These are phyloP conservation scores for Sinodicranocentrus sp. DNA, from an alignment of 2,888 invertebrate species.

Conservation along the genomic window DNA sequence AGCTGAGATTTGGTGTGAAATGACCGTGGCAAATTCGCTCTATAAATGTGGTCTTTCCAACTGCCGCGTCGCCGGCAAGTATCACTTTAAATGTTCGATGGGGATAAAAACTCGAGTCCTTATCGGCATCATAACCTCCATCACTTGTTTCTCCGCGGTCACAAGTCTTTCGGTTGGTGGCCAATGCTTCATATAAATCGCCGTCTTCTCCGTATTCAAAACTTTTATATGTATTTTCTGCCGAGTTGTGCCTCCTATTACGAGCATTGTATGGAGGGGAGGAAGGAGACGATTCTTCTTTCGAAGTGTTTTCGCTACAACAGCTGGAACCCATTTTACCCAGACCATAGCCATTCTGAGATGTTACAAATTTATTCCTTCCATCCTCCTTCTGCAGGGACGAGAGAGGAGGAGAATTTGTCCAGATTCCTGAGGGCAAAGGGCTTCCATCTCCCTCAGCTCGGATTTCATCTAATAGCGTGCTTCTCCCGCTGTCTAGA, in stretches of 20 bases:
- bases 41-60: conserved; percentile 83
- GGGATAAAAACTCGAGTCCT: conserved; percentile 77
- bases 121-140: neutral
- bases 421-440: conserved; percentile 73
- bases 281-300: neutral
- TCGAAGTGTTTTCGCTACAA: conserved; percentile 24
- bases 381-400: neutral
- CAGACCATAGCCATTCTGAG: conserved; percentile 22
- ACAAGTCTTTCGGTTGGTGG: neutral
- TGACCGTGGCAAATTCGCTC: conserved; percentile 81
- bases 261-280: neutral
- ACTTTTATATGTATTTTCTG: conserved; percentile 55
- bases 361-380: neutral
- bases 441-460: conserved; percentile 74
- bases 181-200: conserved; percentile 46
- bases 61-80: conserved; percentile 83
- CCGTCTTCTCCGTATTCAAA: conserved; percentile 51
- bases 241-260: conserved; percentile 2
- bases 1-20: conserved; percentile 81
- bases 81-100: conserved; percentile 83
- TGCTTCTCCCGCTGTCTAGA: conserved; percentile 74
- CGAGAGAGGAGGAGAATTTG: conserved; percentile 18
- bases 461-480: conserved; percentile 73
- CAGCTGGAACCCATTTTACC: conserved; percentile 53
- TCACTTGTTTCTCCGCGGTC: neutral